A percentile compares a stretch with the other conserved stretches of the same genome.
Conservation (phyloP, 2,797 vertebrate species). For the Rachycentron canadum region DNA sequence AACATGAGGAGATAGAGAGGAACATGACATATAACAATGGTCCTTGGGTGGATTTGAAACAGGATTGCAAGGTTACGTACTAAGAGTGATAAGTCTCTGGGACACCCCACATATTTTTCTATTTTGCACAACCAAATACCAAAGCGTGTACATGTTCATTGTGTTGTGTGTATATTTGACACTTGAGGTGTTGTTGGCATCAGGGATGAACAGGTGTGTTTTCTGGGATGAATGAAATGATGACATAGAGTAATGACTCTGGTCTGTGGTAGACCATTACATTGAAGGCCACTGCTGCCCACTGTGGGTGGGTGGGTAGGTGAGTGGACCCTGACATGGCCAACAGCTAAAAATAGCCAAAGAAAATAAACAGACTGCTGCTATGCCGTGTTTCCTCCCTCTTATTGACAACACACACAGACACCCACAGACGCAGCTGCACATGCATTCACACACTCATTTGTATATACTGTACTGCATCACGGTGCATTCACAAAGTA, state of each 20-base stretch:
- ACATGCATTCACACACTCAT: slow-evolving; percentile 8
- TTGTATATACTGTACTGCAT: slow-evolving; percentile 4
- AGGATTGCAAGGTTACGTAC: slow-evolving; percentile 38
- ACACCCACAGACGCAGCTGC: background rate
- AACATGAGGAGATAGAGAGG: slow-evolving; percentile 27
- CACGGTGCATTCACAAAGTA: slow-evolving; percentile 1
- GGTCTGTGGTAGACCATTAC: slow-evolving; percentile 62
- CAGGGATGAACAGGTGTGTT: slow-evolving; percentile 75
- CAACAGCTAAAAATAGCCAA: slow-evolving; percentile 78
- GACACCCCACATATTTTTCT: background rate
- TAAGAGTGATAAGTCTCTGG: slow-evolving; percentile 23
- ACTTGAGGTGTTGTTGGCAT: slow-evolving; percentile 42
- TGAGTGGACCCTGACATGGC: slow-evolving; percentile 76
- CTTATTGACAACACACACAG: slow-evolving; percentile 75
- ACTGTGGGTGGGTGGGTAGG: slow-evolving; percentile 60
- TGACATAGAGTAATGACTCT: slow-evolving; percentile 74
- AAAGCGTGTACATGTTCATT: slow-evolving; percentile 28
- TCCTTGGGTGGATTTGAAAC: slow-evolving; percentile 40
- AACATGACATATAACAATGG: slow-evolving; percentile 36
- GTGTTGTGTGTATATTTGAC: slow-evolving; percentile 69
- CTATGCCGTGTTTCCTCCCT: slow-evolving; percentile 64
- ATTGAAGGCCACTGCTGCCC: slow-evolving; percentile 75
- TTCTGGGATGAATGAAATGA: slow-evolving; percentile 68
- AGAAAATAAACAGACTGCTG: slow-evolving; percentile 73
- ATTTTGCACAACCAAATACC: slow-evolving; percentile 42